These are phyloP conservation scores for Gulo gulo DNA, from an alignment of 2,113 vertebrate species.

Conservation along the genomic window DNA sequence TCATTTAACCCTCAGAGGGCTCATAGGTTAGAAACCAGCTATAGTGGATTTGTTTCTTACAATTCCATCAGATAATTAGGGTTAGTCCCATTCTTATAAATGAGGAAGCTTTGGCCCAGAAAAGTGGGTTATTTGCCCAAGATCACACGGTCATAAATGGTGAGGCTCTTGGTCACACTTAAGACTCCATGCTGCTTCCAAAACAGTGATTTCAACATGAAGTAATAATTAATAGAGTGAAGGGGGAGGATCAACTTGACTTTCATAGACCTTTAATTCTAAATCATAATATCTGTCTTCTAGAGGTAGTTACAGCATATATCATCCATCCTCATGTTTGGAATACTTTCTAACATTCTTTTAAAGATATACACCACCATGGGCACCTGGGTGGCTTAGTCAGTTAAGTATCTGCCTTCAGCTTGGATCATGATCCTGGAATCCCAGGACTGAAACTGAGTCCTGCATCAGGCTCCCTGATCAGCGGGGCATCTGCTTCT, in stretches of 20 bases:
- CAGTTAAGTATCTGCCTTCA: neutral
- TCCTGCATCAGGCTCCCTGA: neutral
- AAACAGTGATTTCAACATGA: neutral
- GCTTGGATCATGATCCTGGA: neutral
- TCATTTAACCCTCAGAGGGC: neutral
- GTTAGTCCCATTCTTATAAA: slow-evolving; percentile 15
- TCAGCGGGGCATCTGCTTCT: neutral
- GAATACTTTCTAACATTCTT: neutral
- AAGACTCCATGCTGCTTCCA: neutral
- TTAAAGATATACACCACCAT: neutral
- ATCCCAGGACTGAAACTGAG: neutral
- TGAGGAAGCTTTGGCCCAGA: neutral
- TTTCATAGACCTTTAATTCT: slow-evolving; percentile 14
- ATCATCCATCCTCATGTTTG: neutral
- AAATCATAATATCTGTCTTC: neutral
- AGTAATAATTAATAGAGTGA: neutral
- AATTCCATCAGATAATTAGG: neutral
- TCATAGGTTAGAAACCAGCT: neutral
- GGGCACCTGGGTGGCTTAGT: neutral
- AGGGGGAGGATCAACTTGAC: neutral
- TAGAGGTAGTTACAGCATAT: neutral
- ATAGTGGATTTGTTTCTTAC: neutral
- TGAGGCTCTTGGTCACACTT: neutral
- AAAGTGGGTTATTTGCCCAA: neutral
- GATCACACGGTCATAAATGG: neutral